Evolutionary conservation across 2,888 invertebrate genomes (phyloP), one percentile per base, ranked within the genome.

Genomic region (Eupithecia abbreviata): DNA sequence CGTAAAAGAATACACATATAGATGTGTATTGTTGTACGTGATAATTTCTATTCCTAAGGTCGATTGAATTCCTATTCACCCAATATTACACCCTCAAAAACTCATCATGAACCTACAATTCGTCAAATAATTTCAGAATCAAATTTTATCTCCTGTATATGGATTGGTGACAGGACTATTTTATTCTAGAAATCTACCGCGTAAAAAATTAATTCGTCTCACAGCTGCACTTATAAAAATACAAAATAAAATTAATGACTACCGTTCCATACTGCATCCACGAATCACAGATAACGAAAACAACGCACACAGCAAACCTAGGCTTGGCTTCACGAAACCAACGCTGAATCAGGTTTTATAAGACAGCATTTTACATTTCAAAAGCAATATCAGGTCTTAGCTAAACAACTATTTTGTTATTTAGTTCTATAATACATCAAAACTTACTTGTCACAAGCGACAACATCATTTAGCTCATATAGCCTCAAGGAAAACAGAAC

Each of bases 251-350:
- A 85, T 86, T 87, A 87, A 87, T 85, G 86, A 83, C 82, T 80
- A 79, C 79, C 49, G 71, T 72, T 73, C 78, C 74, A 74, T 91
- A 92, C 89, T 90, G 90, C 90, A 89, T 91, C 88, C 88, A 88
- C 85, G 79, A 91, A 93, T 93, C 94, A 94, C 93, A 93, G 93
- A 93, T 90, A 76, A 87, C 85, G 86, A 88, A 87, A 85, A 84
- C 87, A 83, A 84, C 84, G 81, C 86, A 86, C 89, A 89, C 85
- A 84, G 83, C 78, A 75, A 77, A 69, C 83, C 84, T 83, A 73
- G 42, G 70, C 66, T 49, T 42, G 67, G 58, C 15, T 66, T 30
- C 70, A 73, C 42, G 7, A 18, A 62, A 65, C 77, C 70, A 74
- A 74, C 51, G 55, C 72, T 72, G 49, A 47, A 47, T 13, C 2